Conservation (phyloP, 2,888 invertebrate genomes). For the Muschampia plurimacula region DNA sequence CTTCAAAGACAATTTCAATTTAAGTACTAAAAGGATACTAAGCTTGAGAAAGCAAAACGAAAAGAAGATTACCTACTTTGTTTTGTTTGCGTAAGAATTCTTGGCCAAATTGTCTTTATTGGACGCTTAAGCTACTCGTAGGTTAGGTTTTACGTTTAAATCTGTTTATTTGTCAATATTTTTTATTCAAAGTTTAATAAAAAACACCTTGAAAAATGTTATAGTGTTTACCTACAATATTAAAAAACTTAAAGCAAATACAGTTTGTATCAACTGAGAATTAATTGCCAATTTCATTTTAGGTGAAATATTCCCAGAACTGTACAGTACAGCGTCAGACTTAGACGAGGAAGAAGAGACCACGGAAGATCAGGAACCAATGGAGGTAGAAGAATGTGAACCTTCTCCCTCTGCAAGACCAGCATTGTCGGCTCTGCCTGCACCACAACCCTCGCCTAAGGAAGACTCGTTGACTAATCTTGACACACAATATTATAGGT, state of each 20-base stretch:
- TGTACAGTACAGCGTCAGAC: slow-evolving; percentile 62
- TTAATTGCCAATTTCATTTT: slow-evolving; percentile 1
- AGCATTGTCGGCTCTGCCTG: slow-evolving; percentile 69
- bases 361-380: slow-evolving; percentile 54
- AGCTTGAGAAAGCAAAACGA: background rate
- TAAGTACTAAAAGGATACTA: background rate
- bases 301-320: slow-evolving; percentile 79
- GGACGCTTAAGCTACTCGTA: background rate
- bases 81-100: background rate
- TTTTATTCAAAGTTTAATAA: no score
- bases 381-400: slow-evolving; percentile 66
- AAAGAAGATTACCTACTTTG: background rate
- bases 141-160: no score
- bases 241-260: no score
- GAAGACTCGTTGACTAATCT: slow-evolving; percentile 65
- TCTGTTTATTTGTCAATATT: no score
- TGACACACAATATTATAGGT: slow-evolving; percentile 79
- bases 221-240: no score
- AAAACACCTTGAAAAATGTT: no score
- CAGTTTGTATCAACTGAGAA: background rate
- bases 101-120: background rate
- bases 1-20: slow-evolving; percentile 13
- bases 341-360: slow-evolving; percentile 67
- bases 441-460: slow-evolving; percentile 61
- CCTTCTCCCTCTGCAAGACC: slow-evolving; percentile 72